phyloP scores from a whole-genome alignment of 2,113 vertebrate species.

The Rhinogobius similis region DNA sequence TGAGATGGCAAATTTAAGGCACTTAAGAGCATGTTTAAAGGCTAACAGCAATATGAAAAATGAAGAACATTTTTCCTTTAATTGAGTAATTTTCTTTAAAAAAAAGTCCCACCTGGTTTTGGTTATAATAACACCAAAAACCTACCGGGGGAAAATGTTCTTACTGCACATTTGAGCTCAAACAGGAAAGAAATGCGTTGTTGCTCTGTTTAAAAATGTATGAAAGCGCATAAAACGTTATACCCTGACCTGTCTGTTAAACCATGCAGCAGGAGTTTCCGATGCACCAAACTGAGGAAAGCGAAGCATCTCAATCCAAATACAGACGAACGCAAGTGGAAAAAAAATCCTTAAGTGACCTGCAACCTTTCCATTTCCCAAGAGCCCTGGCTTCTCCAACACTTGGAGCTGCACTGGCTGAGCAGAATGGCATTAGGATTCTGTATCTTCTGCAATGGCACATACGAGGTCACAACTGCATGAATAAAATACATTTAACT shows the following conservation, averaged over 20 bases:
- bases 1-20: no score
- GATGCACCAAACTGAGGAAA: not conserved
- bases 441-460: constrained; percentile 50
- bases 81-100: no score
- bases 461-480: constrained; percentile 45
- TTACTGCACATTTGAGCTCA: not conserved
- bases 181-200: not conserved
- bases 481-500: constrained; percentile 58
- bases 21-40: no score
- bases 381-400: constrained; percentile 11
- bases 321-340: constrained; percentile 14
- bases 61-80: not conserved
- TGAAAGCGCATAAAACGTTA: constrained; percentile 14
- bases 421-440: constrained; percentile 53
- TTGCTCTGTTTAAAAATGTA: constrained; percentile 2
- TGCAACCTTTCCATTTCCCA: constrained; percentile 29
- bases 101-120: no score
- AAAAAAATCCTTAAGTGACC: constrained; percentile 32
- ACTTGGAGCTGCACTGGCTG: constrained; percentile 17
- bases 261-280: constrained; percentile 23
- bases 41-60: no score
- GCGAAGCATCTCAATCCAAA: not conserved
- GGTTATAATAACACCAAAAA: not conserved
- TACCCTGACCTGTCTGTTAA: constrained; percentile 22
- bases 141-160: no score